Percentiles rank a stretch among this genome's conserved stretches.
Evolutionary conservation across 2,888 invertebrate species (phyloP).

Genomic region (Aporophyla lueneburgensis): DNA sequence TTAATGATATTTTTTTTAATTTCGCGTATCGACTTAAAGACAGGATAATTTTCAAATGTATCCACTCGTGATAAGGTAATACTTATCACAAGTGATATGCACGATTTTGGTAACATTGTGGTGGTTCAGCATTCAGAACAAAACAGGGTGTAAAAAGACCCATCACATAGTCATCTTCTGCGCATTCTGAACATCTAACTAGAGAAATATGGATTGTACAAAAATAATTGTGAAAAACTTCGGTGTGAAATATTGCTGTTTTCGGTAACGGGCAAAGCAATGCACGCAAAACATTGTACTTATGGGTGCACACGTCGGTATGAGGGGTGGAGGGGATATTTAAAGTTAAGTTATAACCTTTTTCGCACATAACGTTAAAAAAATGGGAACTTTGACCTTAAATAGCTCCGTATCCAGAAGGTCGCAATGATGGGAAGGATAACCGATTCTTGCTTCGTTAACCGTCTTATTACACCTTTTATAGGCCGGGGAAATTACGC

Average conservation of each 20-base stretch:
- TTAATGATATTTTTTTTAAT: too few species aligned
- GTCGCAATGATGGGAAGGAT: not conserved
- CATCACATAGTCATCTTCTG: not conserved
- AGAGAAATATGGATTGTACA: not conserved
- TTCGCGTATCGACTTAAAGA: not conserved
- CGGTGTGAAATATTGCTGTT: not conserved
- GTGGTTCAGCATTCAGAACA: not conserved
- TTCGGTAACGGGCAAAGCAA: not conserved
- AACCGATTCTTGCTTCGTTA: not conserved
- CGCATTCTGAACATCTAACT: too few species aligned
- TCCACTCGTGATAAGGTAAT: not conserved
- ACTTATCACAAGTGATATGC: not conserved
- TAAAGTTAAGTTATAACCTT: not conserved
- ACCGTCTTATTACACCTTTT: constrained; percentile 4
- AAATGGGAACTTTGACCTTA: too few species aligned
- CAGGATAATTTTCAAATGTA: constrained; percentile 1
- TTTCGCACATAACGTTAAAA: not conserved
- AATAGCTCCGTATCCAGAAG: not conserved
- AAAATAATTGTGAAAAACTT: not conserved
- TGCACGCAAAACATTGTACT: too few species aligned
- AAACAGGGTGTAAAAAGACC: constrained; percentile 12
- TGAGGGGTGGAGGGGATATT: not conserved
- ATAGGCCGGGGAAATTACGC: not conserved
- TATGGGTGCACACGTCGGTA: not conserved
- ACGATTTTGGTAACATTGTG: not conserved